Conservation (phyloP, 2,797 vertebrate species). For the Bradypodion ventrale region DNA sequence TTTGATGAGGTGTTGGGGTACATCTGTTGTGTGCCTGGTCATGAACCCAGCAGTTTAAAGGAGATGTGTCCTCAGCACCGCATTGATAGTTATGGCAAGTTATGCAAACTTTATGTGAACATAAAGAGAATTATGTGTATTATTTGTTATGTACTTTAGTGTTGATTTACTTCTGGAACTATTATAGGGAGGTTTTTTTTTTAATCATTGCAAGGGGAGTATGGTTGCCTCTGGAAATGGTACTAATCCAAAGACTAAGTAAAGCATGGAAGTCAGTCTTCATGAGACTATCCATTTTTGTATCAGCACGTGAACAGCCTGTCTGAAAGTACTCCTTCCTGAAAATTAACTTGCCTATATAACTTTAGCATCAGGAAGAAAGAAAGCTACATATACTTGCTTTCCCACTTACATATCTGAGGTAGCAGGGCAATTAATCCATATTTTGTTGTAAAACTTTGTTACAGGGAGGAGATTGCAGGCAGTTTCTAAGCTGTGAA, state of each 20-base stretch:
- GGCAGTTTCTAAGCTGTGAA: not conserved
- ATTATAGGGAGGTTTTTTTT: not conserved
- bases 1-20: too few species aligned
- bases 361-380: not conserved
- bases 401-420: not conserved
- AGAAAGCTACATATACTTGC: not conserved
- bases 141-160: not conserved
- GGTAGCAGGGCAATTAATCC: not conserved
- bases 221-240: not conserved
- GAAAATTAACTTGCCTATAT: not conserved
- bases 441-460: not conserved
- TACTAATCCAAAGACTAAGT: not conserved
- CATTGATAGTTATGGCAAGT: too few species aligned
- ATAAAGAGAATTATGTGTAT: too few species aligned
- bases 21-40: too few species aligned
- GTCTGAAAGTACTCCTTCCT: not conserved
- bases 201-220: not conserved
- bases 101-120: too few species aligned
- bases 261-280: not conserved
- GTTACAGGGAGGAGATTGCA: not conserved
- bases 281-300: too few species aligned
- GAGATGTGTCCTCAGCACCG: too few species aligned
- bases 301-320: too few species aligned
- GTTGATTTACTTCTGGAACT: too few species aligned
- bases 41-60: too few species aligned